Percentiles rank a stretch among this genome's conserved stretches.
These are phyloP conservation scores for Hexactinellida sp. DNA, from an alignment of 37 sponge, comb jelly and placozoan species.

Conservation along the genomic window DNA sequence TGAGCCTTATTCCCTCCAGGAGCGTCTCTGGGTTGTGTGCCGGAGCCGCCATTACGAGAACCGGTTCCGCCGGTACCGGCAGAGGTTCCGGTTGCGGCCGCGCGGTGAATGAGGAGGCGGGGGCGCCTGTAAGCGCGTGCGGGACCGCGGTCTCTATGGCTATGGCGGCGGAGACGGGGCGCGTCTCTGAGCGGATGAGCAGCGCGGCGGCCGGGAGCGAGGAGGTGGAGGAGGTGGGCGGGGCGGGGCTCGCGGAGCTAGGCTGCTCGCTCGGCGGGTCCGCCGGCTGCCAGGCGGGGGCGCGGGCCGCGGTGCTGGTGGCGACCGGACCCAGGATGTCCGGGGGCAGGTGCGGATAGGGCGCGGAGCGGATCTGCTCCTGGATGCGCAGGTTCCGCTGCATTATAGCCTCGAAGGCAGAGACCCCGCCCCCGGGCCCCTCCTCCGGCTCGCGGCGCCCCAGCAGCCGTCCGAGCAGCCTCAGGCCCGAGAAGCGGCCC, in stretches of 20 bases:
- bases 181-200: not conserved
- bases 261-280: not conserved
- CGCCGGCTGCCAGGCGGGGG: not conserved
- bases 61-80: not conserved
- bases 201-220: not conserved
- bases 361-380: conserved; percentile 7
- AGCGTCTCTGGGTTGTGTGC: not conserved
- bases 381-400: not conserved
- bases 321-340: not conserved
- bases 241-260: not conserved
- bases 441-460: not conserved
- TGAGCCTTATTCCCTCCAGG: not conserved
- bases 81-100: not conserved
- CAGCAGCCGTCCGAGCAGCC: not conserved
- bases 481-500: not conserved
- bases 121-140: not conserved
- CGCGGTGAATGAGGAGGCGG: not conserved
- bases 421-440: not conserved
- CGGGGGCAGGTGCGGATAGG: not conserved
- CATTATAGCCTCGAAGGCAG: not conserved
- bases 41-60: too few relatives aligned
- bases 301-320: not conserved
- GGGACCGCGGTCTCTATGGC: not conserved
- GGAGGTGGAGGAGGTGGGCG: not conserved
- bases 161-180: not conserved